Percentiles rank a stretch among this genome's conserved stretches.
Conservation (phyloP, 2,888 invertebrate genomes). For the Malthinus flaveolus region DNA sequence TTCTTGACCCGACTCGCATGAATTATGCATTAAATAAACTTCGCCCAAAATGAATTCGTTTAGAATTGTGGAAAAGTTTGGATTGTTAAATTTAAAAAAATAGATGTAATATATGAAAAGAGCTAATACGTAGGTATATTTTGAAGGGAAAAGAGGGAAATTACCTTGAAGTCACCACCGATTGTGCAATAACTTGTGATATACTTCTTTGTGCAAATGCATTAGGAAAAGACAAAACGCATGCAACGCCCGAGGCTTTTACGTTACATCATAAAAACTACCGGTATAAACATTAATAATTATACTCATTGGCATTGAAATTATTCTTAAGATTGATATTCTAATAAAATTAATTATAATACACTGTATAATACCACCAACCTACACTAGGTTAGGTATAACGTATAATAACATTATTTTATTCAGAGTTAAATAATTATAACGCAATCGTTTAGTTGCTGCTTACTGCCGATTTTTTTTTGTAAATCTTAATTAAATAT, state of each 20-base stretch:
- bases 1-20: no score
- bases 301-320: constrained; percentile 29
- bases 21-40: no score
- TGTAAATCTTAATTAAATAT: not conserved
- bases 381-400: no score
- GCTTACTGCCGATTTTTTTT: not conserved
- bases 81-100: no score
- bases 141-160: constrained; percentile 1
- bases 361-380: not conserved
- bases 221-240: constrained; percentile 27
- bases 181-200: constrained; percentile 32
- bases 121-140: no score
- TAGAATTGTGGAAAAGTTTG: no score
- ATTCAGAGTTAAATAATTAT: not conserved
- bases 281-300: constrained; percentile 25
- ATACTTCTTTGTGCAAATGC: constrained; percentile 31
- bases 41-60: no score
- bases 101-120: no score
- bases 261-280: constrained; percentile 33
- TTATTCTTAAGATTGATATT: constrained; percentile 12
- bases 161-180: constrained; percentile 11
- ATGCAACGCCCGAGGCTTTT: constrained; percentile 27
- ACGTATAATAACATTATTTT: not conserved
- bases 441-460: not conserved
- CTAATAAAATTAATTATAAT: constrained; percentile 4